phyloP scores from a whole-genome alignment of 2,888 invertebrate species.

The Blastobasis lacticolella region DNA sequence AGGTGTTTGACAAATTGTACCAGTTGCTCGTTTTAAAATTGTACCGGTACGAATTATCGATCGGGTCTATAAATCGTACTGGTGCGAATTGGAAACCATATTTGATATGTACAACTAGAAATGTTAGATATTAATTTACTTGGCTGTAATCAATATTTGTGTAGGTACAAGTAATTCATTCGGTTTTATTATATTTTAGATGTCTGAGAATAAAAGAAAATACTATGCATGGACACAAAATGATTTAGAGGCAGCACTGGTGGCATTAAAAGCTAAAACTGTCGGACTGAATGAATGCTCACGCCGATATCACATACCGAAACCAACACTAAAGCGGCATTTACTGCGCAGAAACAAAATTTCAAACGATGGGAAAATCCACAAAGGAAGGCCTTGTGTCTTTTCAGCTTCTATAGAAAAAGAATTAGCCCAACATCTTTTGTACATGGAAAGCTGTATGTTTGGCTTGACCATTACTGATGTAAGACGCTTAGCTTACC shows the following conservation, averaged over 20 bases:
- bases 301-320: constrained; percentile 2
- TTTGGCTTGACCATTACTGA: constrained; percentile 9
- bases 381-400: constrained; percentile 8
- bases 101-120: background rate
- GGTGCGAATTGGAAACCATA: too few species aligned
- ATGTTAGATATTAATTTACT: background rate
- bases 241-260: constrained; percentile 2
- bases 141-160: background rate
- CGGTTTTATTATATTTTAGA: background rate
- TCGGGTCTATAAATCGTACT: too few species aligned
- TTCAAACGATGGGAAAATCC: constrained; percentile 3
- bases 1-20: background rate
- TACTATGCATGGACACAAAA: constrained; percentile 9
- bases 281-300: constrained; percentile 4
- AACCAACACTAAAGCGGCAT: constrained; percentile 5
- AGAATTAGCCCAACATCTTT: constrained; percentile 3
- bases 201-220: constrained; percentile 1
- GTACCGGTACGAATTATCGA: too few species aligned
- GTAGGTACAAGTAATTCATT: background rate
- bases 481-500: constrained; percentile 10
- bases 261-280: background rate
- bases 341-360: constrained; percentile 1
- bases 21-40: too few species aligned
- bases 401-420: constrained; percentile 5
- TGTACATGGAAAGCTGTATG: constrained; percentile 1